A percentile compares a stretch with the other conserved stretches of the same genome.
Evolutionary conservation across 2,797 vertebrate species (phyloP).

Genomic region (Lindbergichthys nudifrons): DNA sequence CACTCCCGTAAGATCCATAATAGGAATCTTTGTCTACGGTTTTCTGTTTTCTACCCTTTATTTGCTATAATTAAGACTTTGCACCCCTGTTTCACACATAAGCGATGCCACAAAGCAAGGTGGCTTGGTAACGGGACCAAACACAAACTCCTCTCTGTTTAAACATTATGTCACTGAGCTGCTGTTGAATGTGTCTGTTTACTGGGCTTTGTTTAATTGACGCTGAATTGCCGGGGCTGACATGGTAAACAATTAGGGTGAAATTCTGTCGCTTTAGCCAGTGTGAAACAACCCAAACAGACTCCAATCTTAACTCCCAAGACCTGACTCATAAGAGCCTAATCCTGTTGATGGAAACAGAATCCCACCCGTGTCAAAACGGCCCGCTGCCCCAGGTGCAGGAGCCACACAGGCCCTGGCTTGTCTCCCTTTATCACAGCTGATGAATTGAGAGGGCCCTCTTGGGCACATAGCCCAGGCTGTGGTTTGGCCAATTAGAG

Average conservation of each 20-base stretch:
- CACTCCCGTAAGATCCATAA: slow-evolving; percentile 35
- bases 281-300: slow-evolving; percentile 77
- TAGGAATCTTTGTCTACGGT: slow-evolving; percentile 48
- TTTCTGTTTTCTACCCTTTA: slow-evolving; percentile 41
- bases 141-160: slow-evolving; percentile 67
- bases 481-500: slow-evolving; percentile 80
- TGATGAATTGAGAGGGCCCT: slow-evolving; percentile 79
- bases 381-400: slow-evolving; percentile 81
- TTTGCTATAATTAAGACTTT: slow-evolving; percentile 62
- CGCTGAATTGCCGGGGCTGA: slow-evolving; percentile 70
- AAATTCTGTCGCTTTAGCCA: slow-evolving; percentile 78
- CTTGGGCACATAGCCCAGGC: slow-evolving; percentile 78
- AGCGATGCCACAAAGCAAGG: slow-evolving; percentile 61
- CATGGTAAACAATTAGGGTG: slow-evolving; percentile 78
- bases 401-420: slow-evolving; percentile 75
- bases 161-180: slow-evolving; percentile 59
- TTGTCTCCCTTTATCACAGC: slow-evolving; percentile 75
- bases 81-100: slow-evolving; percentile 45
- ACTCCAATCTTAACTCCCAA: slow-evolving; percentile 82
- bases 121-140: slow-evolving; percentile 63
- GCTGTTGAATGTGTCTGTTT: slow-evolving; percentile 74
- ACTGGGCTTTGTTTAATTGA: slow-evolving; percentile 78
- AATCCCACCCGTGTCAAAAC: slow-evolving; percentile 83
- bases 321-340: slow-evolving; percentile 76
- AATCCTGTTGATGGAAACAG: slow-evolving; percentile 87